Percentiles rank a stretch among this genome's conserved stretches.
Conservation (phyloP, 2,888 invertebrate genomes). For the Drosophila borborema region DNA sequence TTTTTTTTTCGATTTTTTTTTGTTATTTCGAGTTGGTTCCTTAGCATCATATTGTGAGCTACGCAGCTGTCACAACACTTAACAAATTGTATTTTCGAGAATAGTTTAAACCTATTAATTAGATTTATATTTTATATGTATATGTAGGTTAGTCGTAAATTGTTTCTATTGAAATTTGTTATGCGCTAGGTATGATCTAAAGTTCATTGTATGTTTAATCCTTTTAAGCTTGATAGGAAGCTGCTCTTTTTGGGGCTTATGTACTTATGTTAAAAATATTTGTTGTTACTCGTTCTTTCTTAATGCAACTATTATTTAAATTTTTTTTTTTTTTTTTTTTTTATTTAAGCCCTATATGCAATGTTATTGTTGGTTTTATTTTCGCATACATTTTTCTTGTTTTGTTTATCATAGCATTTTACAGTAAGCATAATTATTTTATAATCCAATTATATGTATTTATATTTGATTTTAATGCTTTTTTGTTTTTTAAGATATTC, state of each 20-base stretch:
- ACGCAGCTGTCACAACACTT: slow-evolving; percentile 25
- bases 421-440: slow-evolving; percentile 42
- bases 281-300: slow-evolving; percentile 12
- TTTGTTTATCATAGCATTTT: slow-evolving; percentile 20
- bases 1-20: background rate
- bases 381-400: slow-evolving; percentile 12
- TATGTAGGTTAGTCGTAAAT: slow-evolving; percentile 37
- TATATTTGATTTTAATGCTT: slow-evolving; percentile 49
- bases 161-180: slow-evolving; percentile 58
- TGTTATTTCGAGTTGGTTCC: slow-evolving; percentile 56
- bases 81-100: slow-evolving; percentile 34
- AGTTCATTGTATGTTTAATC: slow-evolving; percentile 47
- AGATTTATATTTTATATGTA: slow-evolving; percentile 26
- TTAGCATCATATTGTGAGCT: slow-evolving; percentile 21
- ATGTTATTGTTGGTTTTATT: slow-evolving; percentile 6
- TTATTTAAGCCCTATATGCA: slow-evolving; percentile 16
- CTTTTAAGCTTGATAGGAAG: slow-evolving; percentile 50
- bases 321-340: background rate
- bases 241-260: slow-evolving; percentile 35
- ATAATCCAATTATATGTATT: slow-evolving; percentile 16
- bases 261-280: slow-evolving; percentile 23
- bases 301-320: slow-evolving; percentile 14
- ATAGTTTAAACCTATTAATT: slow-evolving; percentile 25
- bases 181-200: slow-evolving; percentile 52
- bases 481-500: slow-evolving; percentile 38